Base-by-base conservation (phyloP, 1,140 invertebrate species). In the Anoplophora glabripennis region DNA sequence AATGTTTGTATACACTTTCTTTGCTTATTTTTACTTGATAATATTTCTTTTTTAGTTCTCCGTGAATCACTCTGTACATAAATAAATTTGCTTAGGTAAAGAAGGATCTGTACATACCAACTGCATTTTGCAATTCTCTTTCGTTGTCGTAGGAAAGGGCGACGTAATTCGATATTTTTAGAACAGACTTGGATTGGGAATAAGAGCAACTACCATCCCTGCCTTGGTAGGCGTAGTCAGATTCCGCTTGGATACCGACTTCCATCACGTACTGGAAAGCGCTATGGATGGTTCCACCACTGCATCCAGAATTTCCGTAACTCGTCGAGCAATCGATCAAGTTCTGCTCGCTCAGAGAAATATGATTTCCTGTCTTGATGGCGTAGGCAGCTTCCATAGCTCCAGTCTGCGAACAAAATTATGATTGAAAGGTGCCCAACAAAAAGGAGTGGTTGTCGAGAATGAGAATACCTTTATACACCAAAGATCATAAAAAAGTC, bases 291-390 rank as follows among this genome's bases (percentile, higher is more conserved):
- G 96, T 78, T 53, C 96, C 96, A 65, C 96, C 96, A 0, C 40
- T 9, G 14, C 52, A 54, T 11, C 36, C 38, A 28, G 0, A 12
- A 17, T 51, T 48, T 47, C 46, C 46, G 36, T 65, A n/a, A 18
- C 41, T n/a, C 1, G 5, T 37, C 3, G 59, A 53, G 74, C 97
- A 99, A 80, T 99, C 97, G 17, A 99, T 83, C 40, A 99, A 79
- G 76, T 99, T 97, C 79, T 99, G 96, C 79, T 99, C 96, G 65
- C 93, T 96, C 0, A 99, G 83, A 4, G 93, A 93, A 7, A 94
- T 82, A n/a, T 99, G 80, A 59, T 84, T 81, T 40, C 90, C 89
- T 21, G 83, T 86, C 72, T 89, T 86, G 57, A 93, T 85, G 78
- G 89, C 94, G 75, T 96, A 89, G 77, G 98, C 95, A 18, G 91